Conservation (phyloP, 2,888 invertebrate species). For the Epinotia brunnichana region DNA sequence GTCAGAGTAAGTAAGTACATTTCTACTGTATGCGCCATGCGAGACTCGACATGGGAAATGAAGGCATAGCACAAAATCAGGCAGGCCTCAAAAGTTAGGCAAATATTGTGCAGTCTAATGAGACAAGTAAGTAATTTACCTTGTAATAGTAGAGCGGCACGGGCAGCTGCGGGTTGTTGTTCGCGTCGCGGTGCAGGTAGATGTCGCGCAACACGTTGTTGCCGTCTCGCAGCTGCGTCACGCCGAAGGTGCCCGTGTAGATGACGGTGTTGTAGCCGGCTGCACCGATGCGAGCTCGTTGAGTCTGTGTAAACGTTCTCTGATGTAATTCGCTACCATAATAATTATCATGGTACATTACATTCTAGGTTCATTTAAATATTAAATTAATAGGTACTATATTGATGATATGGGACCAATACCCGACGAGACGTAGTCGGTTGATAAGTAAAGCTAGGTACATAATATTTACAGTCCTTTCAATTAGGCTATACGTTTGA, state of each 20-base stretch:
- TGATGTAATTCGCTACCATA: not conserved
- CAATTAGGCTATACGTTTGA: not conserved
- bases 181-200: constrained; percentile 66
- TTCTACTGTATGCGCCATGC: too few species aligned
- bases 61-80: too few species aligned
- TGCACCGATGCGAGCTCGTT: constrained; percentile 67
- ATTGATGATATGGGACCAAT: too few species aligned
- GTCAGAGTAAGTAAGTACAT: too few species aligned
- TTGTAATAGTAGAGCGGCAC: constrained; percentile 76
- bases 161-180: constrained; percentile 68
- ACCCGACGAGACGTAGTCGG: too few species aligned
- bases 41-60: too few species aligned
- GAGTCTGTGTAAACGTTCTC: constrained; percentile 52
- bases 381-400: too few species aligned
- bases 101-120: too few species aligned
- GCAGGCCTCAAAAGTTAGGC: too few species aligned
- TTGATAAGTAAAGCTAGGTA: too few species aligned
- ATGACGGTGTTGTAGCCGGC: constrained; percentile 71
- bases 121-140: constrained; percentile 53
- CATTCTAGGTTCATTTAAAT: too few species aligned
- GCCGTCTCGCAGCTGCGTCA: constrained; percentile 78
- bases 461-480: not conserved
- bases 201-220: constrained; percentile 69
- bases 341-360: not conserved
- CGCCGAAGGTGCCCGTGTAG: constrained; percentile 85